Evolutionary conservation across 2,797 vertebrate genomes (phyloP).

Genomic region (Labeo calbasu): DNA sequence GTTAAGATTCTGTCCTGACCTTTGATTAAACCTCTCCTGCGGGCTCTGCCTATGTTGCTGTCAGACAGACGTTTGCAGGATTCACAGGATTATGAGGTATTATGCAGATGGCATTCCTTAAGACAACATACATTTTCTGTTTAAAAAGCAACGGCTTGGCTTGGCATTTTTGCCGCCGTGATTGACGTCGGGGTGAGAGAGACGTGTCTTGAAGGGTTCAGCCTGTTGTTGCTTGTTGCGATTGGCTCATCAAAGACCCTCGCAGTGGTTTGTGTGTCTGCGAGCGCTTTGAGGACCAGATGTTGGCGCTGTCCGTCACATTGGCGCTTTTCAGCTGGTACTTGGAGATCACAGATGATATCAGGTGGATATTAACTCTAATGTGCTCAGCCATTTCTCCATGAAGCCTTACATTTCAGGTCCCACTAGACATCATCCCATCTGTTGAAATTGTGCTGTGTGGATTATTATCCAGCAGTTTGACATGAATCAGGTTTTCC

Average conservation of each 20-base stretch:
- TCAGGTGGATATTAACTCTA: constrained; percentile 51
- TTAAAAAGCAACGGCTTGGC: constrained; percentile 19
- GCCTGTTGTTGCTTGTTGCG: constrained; percentile 11
- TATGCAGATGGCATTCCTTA: constrained; percentile 59
- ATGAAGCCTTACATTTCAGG: constrained; percentile 53
- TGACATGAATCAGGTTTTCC: constrained; percentile 41
- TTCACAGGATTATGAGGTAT: constrained; percentile 60
- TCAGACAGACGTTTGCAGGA: constrained; percentile 49
- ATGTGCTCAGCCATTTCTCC: constrained; percentile 50
- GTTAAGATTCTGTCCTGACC: constrained; percentile 60
- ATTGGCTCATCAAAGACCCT: constrained; percentile 15
- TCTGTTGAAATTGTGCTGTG: constrained; percentile 49
- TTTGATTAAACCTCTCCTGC: constrained; percentile 60
- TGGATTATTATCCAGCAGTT: constrained; percentile 55
- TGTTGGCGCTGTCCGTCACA: constrained; percentile 38
- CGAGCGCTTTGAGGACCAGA: constrained; percentile 28
- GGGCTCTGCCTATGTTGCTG: constrained; percentile 42
- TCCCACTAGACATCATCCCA: constrained; percentile 57
- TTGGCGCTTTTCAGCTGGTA: constrained; percentile 42
- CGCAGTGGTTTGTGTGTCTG: constrained; percentile 5
- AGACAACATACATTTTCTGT: constrained; percentile 47
- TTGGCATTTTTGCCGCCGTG: constrained; percentile 17
- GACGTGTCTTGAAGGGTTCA: constrained; percentile 22
- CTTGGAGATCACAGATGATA: constrained; percentile 47
- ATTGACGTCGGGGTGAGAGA: constrained; percentile 22